Percentiles rank a stretch among this genome's conserved stretches.
These are phyloP conservation scores for Drosophila leonis DNA, from an alignment of 2,888 invertebrate species.

Conservation along the genomic window DNA sequence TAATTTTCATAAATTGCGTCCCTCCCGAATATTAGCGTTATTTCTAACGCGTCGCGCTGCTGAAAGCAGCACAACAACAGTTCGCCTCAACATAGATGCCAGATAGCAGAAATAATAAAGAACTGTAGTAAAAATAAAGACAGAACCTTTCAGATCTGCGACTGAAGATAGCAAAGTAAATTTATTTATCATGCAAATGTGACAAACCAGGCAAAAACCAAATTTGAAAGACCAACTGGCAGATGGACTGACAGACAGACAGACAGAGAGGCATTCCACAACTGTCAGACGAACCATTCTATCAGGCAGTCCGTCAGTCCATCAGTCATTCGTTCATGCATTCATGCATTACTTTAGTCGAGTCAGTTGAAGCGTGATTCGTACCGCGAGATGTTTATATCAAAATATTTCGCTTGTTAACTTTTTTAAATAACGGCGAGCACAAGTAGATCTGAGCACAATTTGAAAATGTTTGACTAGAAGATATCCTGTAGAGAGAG, in stretches of 20 bases:
- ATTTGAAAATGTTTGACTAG: background rate
- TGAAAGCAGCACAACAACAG: constrained; percentile 60
- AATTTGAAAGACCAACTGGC: constrained; percentile 35
- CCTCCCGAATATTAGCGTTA: constrained; percentile 75
- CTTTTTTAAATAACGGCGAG: constrained; percentile 54
- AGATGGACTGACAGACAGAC: constrained; percentile 34
- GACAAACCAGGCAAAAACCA: constrained; percentile 52
- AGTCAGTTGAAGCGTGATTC: constrained; percentile 65
- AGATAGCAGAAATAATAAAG: constrained; percentile 35
- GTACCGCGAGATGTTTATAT: constrained; percentile 56
- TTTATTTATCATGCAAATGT: constrained; percentile 76
- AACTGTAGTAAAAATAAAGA: constrained; percentile 4
- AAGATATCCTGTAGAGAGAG: constrained; percentile 9
- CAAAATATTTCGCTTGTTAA: constrained; percentile 74
- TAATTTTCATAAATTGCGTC: constrained; percentile 81
- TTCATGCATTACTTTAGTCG: constrained; percentile 51
- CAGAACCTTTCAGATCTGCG: constrained; percentile 37
- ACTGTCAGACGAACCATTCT: constrained; percentile 30
- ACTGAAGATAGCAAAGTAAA: constrained; percentile 53
- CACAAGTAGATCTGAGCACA: background rate
- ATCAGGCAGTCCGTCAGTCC: constrained; percentile 28
- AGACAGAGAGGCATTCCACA: constrained; percentile 37
- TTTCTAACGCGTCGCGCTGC: constrained; percentile 64
- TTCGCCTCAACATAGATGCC: constrained; percentile 36
- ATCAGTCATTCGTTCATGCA: constrained; percentile 32